These are phyloP conservation scores for Oryzias curvinotus DNA, from an alignment of 2,113 vertebrate genomes.

Conservation along the genomic window DNA sequence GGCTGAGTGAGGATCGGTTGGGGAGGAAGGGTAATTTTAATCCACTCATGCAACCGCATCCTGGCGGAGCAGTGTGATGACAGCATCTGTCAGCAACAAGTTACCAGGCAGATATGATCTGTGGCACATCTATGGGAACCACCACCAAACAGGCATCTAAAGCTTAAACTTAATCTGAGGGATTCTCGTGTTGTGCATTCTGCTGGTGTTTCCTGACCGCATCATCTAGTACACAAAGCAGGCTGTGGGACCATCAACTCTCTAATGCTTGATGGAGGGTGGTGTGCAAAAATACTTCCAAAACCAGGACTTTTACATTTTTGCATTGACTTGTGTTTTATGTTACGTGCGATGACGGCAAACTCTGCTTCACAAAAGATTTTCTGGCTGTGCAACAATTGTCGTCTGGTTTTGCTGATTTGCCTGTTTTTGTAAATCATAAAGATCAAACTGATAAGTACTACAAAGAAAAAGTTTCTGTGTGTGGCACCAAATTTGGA, in stretches of 20 bases:
- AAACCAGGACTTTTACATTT: too few species aligned
- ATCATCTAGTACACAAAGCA: neutral
- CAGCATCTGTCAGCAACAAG: conserved; percentile 64
- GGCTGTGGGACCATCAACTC: neutral
- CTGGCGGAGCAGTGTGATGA: conserved; percentile 64
- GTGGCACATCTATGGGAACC: conserved; percentile 41
- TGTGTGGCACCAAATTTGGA: too few species aligned
- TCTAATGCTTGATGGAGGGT: neutral
- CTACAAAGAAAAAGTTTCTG: too few species aligned
- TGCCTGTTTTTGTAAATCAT: too few species aligned
- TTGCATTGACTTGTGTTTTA: too few species aligned
- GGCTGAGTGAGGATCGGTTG: conserved; percentile 17
- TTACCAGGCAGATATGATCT: conserved; percentile 58
- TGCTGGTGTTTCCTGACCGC: conserved; percentile 9
- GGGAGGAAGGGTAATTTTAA: conserved; percentile 67
- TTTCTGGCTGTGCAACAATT: too few species aligned
- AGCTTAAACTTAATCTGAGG: conserved; percentile 44
- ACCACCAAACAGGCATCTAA: conserved; percentile 21
- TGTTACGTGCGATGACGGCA: too few species aligned
- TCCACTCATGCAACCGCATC: conserved; percentile 59
- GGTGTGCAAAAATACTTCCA: too few species aligned
- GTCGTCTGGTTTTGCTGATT: too few species aligned
- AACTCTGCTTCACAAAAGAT: too few species aligned
- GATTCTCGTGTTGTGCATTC: neutral
- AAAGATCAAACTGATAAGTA: too few species aligned